These are phyloP conservation scores for Eulemur rubriventer DNA, from an alignment of 2,797 vertebrate genomes.

Conservation along the genomic window DNA sequence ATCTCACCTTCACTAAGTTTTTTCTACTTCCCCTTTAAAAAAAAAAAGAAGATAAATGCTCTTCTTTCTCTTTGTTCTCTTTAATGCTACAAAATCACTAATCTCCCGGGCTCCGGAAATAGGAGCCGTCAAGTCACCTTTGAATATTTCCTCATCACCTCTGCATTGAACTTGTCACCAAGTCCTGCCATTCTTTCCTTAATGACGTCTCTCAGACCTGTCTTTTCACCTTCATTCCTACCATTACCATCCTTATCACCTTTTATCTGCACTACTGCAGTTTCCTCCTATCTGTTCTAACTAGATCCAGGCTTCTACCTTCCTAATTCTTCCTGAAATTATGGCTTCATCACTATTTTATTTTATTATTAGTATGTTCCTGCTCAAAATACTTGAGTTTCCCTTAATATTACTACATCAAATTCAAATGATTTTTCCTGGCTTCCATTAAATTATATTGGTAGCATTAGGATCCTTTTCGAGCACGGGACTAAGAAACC, in stretches of 20 bases:
- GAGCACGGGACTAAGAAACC: background rate
- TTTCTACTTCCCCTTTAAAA: background rate
- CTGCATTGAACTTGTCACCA: background rate
- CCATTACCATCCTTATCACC: too few species aligned
- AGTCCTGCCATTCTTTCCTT: background rate
- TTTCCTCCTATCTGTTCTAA: background rate
- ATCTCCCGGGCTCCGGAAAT: background rate
- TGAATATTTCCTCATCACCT: background rate
- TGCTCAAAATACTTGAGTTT: background rate
- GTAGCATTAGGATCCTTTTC: background rate
- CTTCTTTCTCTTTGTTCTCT: background rate
- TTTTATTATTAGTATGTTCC: background rate
- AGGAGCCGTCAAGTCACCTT: background rate
- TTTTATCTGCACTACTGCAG: background rate
- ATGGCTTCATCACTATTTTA: background rate
- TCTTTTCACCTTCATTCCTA: background rate
- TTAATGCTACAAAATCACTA: background rate
- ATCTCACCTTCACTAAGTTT: background rate
- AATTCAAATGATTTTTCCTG: background rate
- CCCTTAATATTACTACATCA: background rate
- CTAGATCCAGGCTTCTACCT: background rate
- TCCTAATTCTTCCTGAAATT: slow-evolving; percentile 3
- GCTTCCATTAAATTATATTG: background rate
- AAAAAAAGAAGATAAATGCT: background rate
- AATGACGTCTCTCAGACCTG: background rate